Percentiles rank a stretch among this genome's conserved stretches.
Evolutionary conservation across 2,888 invertebrate species (phyloP).

Genomic region (Papilio elwesi): DNA sequence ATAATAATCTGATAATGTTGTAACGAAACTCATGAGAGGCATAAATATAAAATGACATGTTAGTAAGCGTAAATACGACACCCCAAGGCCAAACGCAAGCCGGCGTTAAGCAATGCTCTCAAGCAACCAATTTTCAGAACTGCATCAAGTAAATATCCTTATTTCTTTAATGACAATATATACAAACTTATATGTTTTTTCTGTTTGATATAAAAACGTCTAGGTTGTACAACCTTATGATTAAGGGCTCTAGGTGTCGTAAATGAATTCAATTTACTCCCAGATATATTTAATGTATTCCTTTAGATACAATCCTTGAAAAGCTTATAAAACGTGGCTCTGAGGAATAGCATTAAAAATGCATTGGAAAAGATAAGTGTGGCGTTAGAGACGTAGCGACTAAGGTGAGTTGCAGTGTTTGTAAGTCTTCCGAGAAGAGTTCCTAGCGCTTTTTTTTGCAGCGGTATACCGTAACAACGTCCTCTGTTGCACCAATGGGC

Average conservation of each 20-base stretch:
- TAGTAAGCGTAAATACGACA: constrained; percentile 12
- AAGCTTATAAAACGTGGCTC: too few relatives aligned
- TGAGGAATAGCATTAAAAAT: too few relatives aligned
- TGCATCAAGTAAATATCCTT: constrained; percentile 13
- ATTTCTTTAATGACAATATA: not conserved
- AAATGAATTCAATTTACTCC: too few relatives aligned
- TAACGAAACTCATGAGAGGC: constrained; percentile 3
- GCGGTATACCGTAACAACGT: too few relatives aligned
- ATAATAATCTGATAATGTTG: not conserved
- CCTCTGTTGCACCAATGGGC: too few relatives aligned
- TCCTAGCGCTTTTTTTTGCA: too few relatives aligned
- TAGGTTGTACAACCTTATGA: not conserved
- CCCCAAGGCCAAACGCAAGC: constrained; percentile 29
- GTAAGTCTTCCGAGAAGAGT: too few relatives aligned
- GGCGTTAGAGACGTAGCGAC: too few relatives aligned
- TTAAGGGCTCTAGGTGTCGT: not conserved
- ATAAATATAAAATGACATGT: constrained; percentile 21
- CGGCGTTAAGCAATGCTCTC: constrained; percentile 16
- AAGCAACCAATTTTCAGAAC: constrained; percentile 30
- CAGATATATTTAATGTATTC: too few relatives aligned
- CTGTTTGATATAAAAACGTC: not conserved
- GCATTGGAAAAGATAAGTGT: too few relatives aligned
- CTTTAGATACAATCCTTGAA: too few relatives aligned
- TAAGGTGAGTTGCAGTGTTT: too few relatives aligned
- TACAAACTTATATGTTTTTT: not conserved